Evolutionary conservation across 1,140 invertebrate species (phyloP).

Genomic region (Himalopsyche phryganea): DNA sequence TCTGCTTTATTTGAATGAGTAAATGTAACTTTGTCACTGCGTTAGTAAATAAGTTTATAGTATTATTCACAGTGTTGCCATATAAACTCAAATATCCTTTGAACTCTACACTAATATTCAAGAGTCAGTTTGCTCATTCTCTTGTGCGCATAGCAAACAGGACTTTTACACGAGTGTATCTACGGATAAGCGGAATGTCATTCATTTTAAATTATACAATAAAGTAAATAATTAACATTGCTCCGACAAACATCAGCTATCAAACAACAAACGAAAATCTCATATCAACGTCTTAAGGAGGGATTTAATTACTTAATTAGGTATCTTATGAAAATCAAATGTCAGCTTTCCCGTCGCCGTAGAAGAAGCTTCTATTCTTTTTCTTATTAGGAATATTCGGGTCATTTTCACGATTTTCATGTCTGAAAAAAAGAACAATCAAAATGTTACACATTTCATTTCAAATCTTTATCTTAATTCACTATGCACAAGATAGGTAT

Average conservation of each 20-base stretch:
- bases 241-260: not conserved
- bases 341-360: slow-evolving; percentile 13
- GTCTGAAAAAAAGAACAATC: slow-evolving; percentile 7
- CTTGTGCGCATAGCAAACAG: no score
- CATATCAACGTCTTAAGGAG: not conserved
- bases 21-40: no score
- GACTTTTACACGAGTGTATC: no score
- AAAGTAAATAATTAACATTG: not conserved
- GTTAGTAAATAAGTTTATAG: no score
- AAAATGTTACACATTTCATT: not conserved
- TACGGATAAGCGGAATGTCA: not conserved
- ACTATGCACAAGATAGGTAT: no score
- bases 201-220: not conserved
- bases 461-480: not conserved
- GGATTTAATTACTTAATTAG: slow-evolving; percentile 1
- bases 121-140: no score
- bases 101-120: no score
- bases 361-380: slow-evolving; percentile 22
- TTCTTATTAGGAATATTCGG: slow-evolving; percentile 8
- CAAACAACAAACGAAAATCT: no score
- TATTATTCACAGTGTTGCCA: no score
- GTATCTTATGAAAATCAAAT: not conserved
- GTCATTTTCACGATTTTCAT: slow-evolving; percentile 7
- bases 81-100: no score
- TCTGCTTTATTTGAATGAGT: no score